Conservation (phyloP, 2,797 vertebrate genomes). For the Hipposideros larvatus region DNA sequence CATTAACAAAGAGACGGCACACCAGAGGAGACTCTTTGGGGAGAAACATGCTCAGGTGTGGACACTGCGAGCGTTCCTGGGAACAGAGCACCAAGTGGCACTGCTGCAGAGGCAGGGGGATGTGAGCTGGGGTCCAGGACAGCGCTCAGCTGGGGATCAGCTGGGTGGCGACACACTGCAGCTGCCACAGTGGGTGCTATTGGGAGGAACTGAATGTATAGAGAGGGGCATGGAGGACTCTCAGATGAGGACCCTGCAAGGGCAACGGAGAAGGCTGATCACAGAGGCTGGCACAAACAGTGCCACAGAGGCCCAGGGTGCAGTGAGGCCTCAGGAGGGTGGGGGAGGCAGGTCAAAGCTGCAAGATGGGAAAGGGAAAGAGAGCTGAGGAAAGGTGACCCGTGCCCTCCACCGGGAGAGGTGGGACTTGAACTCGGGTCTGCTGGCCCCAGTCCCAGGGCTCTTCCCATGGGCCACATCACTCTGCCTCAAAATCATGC, state of each 20-base stretch:
- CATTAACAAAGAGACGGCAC: background rate
- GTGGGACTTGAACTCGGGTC: background rate
- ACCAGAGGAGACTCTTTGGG: background rate
- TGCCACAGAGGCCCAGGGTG: background rate
- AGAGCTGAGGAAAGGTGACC: background rate
- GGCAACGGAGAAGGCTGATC: background rate
- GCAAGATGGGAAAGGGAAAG: too few relatives aligned
- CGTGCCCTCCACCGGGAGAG: background rate
- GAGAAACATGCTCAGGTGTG: background rate
- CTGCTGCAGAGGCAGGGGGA: background rate
- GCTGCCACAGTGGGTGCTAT: background rate
- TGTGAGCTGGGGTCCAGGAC: background rate
- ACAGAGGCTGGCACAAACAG: background rate
- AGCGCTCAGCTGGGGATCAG: fast-evolving
- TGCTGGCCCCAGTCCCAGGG: background rate
- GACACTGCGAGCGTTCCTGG: fast-evolving
- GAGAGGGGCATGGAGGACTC: background rate
- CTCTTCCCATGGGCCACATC: background rate
- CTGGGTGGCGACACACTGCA: background rate
- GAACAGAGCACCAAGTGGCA: background rate
- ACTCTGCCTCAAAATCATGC: background rate
- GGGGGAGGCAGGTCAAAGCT: background rate
- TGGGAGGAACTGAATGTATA: background rate
- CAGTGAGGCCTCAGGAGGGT: background rate
- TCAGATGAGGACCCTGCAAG: background rate